Evolutionary conservation across 1,140 invertebrate species (phyloP).

Genomic region (Zaprionus vittiger): DNA sequence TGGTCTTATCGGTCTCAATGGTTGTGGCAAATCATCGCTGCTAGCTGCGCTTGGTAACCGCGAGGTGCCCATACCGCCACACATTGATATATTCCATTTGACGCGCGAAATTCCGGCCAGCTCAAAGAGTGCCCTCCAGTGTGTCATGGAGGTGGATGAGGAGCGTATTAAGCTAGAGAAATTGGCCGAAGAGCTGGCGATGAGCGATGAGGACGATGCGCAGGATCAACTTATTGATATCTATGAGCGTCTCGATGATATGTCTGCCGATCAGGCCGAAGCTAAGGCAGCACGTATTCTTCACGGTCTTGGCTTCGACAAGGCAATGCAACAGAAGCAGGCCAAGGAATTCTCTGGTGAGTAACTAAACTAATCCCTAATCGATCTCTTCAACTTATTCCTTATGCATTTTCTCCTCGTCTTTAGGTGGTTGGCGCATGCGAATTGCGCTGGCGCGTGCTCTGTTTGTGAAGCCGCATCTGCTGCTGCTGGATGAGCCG

Average conservation of each 20-base stretch:
- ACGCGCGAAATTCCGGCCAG: constrained; percentile 98
- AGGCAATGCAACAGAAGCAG: constrained; percentile 96
- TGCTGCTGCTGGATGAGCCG: constrained; percentile 97
- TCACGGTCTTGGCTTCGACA: constrained; percentile 97
- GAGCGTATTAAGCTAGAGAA: constrained; percentile 96
- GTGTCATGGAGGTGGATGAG: constrained; percentile 99
- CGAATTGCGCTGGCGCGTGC: constrained; percentile 98
- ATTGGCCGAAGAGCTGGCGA: constrained; percentile 95
- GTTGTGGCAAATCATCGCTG: constrained; percentile 98
- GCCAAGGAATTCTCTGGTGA: constrained; percentile 96
- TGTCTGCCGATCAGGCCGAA: constrained; percentile 97
- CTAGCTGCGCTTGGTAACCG: constrained; percentile 95
- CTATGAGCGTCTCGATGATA: constrained; percentile 98
- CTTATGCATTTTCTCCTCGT: not conserved
- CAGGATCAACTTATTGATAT: constrained; percentile 99
- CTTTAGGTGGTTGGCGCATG: constrained; percentile 97
- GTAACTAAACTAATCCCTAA: not conserved
- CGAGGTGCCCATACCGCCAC: constrained; percentile 97
- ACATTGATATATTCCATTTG: constrained; percentile 99
- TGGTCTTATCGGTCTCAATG: constrained; percentile 98
- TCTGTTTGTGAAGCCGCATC: constrained; percentile 95
- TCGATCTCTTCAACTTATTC: not conserved
- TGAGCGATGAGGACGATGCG: constrained; percentile 95
- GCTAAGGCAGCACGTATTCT: constrained; percentile 97
- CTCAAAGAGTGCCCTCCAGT: constrained; percentile 95